A percentile compares a stretch with the other conserved stretches of the same genome.
Evolutionary conservation across 2,113 vertebrate genomes (phyloP).

Genomic region (Rhynchomys soricoides): DNA sequence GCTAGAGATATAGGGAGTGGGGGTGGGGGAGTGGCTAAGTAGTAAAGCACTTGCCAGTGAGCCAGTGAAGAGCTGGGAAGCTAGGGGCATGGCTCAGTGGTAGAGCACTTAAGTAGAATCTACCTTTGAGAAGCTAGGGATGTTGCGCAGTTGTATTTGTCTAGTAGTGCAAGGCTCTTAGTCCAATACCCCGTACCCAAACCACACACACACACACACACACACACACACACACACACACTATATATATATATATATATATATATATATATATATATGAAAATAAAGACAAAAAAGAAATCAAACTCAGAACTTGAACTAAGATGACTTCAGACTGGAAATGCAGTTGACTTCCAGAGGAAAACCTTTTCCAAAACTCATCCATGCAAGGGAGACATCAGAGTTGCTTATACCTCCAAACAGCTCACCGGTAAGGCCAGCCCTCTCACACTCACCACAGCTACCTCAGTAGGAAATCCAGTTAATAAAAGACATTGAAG

Average conservation of each 20-base stretch:
- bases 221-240: neutral
- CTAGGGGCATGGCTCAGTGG: neutral
- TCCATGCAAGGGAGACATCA: neutral
- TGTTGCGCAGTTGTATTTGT: neutral
- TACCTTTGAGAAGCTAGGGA: neutral
- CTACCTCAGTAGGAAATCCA: neutral
- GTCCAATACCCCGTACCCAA: neutral
- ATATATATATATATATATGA: no score
- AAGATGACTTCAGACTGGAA: neutral
- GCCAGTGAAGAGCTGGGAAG: neutral
- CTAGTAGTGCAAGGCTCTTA: neutral
- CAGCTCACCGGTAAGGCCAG: neutral
- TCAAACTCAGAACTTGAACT: neutral
- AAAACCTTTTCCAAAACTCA: neutral
- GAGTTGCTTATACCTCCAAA: neutral
- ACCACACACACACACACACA: neutral
- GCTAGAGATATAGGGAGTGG: neutral
- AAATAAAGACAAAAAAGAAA: no score
- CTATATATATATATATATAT: no score
- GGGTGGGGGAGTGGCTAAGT: neutral
- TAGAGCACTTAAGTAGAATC: neutral
- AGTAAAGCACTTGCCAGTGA: neutral
- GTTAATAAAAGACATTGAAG: slow-evolving; percentile 50
- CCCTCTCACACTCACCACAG: accelerated
- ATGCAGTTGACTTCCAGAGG: neutral